Base-by-base conservation (phyloP, 2,113 vertebrate species). In the Chrysochloris asiatica region DNA sequence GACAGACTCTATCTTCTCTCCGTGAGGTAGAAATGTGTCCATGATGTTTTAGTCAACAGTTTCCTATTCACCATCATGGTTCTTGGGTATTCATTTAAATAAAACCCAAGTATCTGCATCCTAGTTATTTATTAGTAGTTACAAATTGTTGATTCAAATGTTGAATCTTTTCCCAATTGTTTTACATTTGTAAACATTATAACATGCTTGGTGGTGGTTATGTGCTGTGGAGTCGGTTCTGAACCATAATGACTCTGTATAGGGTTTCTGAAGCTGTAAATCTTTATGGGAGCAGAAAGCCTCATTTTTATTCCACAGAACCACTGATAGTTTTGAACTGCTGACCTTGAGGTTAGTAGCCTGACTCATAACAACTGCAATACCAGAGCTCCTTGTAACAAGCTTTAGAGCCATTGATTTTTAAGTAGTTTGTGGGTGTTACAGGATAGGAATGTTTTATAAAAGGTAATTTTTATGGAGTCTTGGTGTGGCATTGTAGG, bases 141-240 rank as follows among this genome's bases (percentile, higher is more conserved):
- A 26, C 38, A 48, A 45, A 83, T n/a, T 41, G 9, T 8, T 28
- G 2, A 63, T 11, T 10, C 0, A n/a, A 45, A 83, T 41, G 9
- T 8, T 28, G 2, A 63, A 14, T 10, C 0, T 61, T 73, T 91
- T 61, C n/a, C 43, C 19, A 59, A 47, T 28, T 9, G 21, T 38
- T 83, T 84, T 80, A 72, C 81, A 83, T 22, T 56, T 16, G 54
- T n/a, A n/a, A n/a, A n/a, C n/a, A n/a, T n/a, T n/a, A n/a, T n/a
- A n/a, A n/a, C n/a, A n/a, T n/a, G n/a, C n/a, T 50, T 10, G 16
- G 1, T 26, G 26, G 59, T 48, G 26, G n/a, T n/a, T n/a, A n/a
- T n/a, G n/a, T n/a, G n/a, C n/a, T n/a, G n/a, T n/a, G n/a, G n/a
- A n/a, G n/a, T n/a, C n/a, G n/a, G n/a, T n/a, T n/a, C n/a, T n/a